phyloP scores from a whole-genome alignment of 1,140 invertebrate genomes.

The Rhyacophila brunnea region DNA sequence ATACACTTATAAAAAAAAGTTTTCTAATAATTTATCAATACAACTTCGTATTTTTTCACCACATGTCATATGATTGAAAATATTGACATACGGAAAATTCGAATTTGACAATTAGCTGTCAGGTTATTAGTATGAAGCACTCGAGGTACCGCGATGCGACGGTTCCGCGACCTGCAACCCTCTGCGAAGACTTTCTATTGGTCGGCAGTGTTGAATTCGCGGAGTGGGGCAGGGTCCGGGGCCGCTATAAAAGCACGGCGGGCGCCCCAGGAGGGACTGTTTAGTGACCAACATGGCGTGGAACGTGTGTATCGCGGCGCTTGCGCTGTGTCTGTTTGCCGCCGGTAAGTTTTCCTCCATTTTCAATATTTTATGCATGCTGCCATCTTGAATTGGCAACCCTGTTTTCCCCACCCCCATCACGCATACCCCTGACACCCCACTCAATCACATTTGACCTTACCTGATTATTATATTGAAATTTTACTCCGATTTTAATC shows the following conservation, averaged over 20 bases:
- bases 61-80: no score
- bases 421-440: background rate
- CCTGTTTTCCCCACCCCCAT: slow-evolving; percentile 3
- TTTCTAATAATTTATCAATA: no score
- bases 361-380: slow-evolving; percentile 34
- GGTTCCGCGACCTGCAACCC: background rate
- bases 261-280: slow-evolving; percentile 55
- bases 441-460: no score
- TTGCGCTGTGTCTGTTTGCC: slow-evolving; percentile 54
- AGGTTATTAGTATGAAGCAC: no score
- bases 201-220: background rate
- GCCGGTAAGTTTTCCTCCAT: slow-evolving; percentile 54
- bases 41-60: no score
- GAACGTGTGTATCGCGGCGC: slow-evolving; percentile 55
- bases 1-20: no score
- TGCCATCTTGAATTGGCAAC: slow-evolving; percentile 7
- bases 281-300: slow-evolving; percentile 60
- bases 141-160: background rate
- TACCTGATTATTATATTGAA: no score
- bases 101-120: no score
- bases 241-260: slow-evolving; percentile 53
- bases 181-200: slow-evolving; percentile 1
- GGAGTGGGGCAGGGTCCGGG: slow-evolving; percentile 53
- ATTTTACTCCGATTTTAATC: no score
- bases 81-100: no score